These are phyloP conservation scores for Oreotrochilus melanogaster DNA, from an alignment of 2,113 vertebrate genomes.

Conservation along the genomic window DNA sequence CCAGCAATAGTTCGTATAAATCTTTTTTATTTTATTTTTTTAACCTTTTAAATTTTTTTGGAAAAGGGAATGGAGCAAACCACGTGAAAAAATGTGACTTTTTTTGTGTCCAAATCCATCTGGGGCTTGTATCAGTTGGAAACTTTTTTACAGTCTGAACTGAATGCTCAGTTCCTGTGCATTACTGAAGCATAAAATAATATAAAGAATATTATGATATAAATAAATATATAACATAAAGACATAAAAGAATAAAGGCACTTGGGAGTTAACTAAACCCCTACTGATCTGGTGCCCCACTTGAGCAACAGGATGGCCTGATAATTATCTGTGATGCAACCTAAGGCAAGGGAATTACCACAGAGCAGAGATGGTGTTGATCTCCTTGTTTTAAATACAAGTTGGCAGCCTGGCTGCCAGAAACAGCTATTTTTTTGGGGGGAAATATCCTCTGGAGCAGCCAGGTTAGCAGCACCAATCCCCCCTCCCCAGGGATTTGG, in stretches of 20 bases:
- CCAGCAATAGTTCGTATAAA: too few relatives aligned
- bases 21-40: too few relatives aligned
- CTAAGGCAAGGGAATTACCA: not conserved
- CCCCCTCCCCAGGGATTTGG: too few relatives aligned
- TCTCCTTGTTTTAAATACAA: rapidly evolving
- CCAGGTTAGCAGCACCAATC: too few relatives aligned
- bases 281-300: rapidly evolving
- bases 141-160: not conserved
- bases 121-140: not conserved
- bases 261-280: not conserved
- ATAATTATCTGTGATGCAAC: not conserved
- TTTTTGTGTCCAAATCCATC: not conserved
- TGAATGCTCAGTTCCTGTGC: not conserved
- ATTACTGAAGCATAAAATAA: not conserved
- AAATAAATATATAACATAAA: too few relatives aligned
- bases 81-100: rapidly evolving
- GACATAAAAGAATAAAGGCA: not conserved
- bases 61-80: not conserved
- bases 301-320: too few relatives aligned
- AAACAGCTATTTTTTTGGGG: not conserved
- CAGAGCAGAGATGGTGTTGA: not conserved
- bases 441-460: not conserved
- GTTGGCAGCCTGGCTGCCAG: not conserved
- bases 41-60: not conserved
- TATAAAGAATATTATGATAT: too few relatives aligned